phyloP scores from a whole-genome alignment of 2,797 vertebrate genomes.

The Poecilia picta region DNA sequence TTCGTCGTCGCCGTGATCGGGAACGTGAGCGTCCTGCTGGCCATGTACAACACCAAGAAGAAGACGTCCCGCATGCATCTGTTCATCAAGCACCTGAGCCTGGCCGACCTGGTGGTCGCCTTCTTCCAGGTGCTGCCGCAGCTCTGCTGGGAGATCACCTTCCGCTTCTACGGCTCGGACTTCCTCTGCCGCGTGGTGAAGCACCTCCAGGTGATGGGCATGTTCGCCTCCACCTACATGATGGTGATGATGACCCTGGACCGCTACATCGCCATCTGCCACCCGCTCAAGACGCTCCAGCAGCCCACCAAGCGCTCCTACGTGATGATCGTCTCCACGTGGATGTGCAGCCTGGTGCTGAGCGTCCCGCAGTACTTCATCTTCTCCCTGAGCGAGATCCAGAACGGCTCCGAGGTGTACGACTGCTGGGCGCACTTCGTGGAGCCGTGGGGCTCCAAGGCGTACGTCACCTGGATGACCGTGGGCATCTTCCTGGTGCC shows the following conservation, averaged over 20 bases:
- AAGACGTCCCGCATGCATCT: constrained; percentile 96
- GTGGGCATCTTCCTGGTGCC: constrained; percentile 91
- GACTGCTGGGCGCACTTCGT: constrained; percentile 97
- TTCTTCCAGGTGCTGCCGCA: constrained; percentile 98
- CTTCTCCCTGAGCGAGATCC: constrained; percentile 92
- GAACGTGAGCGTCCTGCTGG: constrained; percentile 90
- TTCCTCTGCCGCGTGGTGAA: constrained; percentile 93
- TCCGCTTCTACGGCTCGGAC: constrained; percentile 93
- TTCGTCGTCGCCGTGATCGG: constrained; percentile 92
- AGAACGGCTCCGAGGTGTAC: constrained; percentile 85
- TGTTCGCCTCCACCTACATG: constrained; percentile 98
- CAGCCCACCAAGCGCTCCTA: constrained; percentile 90
- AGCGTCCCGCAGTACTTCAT: constrained; percentile 95
- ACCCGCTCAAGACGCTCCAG: constrained; percentile 94
- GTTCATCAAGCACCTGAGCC: constrained; percentile 94
- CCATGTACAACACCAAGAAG: constrained; percentile 90
- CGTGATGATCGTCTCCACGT: constrained; percentile 90
- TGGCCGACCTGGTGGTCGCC: constrained; percentile 94
- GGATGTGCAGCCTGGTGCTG: constrained; percentile 90
- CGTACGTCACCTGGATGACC: constrained; percentile 97
- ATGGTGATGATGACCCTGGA: constrained; percentile 98
- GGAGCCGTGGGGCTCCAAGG: constrained; percentile 87
- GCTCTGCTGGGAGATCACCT: constrained; percentile 95
- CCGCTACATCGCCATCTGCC: constrained; percentile 97
- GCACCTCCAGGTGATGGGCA: constrained; percentile 94